Percentiles rank a stretch among this genome's conserved stretches.
Conservation (phyloP, 1,140 invertebrate species). For the Drosophila athabasca region DNA sequence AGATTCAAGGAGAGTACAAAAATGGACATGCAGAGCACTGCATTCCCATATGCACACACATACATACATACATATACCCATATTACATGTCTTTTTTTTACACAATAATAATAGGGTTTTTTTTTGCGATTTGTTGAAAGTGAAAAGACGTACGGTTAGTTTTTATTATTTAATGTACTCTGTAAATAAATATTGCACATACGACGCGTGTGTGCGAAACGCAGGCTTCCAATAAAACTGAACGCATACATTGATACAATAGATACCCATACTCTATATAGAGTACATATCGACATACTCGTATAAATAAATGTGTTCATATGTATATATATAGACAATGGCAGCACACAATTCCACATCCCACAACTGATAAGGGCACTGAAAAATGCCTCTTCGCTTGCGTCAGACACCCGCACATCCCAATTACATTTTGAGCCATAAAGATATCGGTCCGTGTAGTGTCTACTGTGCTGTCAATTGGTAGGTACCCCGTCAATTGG, state of each 20-base stretch:
- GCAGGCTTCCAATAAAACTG: constrained; percentile 28
- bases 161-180: constrained; percentile 59
- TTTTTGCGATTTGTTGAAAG: constrained; percentile 49
- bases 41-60: constrained; percentile 13
- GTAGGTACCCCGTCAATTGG: not conserved
- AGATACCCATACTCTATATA: not conserved
- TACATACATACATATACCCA: not conserved
- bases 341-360: constrained; percentile 18
- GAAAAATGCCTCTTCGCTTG: constrained; percentile 66
- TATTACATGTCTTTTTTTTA: constrained; percentile 31
- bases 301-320: constrained; percentile 9
- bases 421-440: constrained; percentile 51
- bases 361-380: constrained; percentile 48
- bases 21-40: constrained; percentile 25
- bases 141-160: constrained; percentile 41
- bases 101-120: constrained; percentile 34
- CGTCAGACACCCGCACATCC: constrained; percentile 56
- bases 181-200: constrained; percentile 39
- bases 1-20: constrained; percentile 40
- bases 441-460: constrained; percentile 27
- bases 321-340: constrained; percentile 28
- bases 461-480: not conserved
- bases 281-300: no score
- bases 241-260: constrained; percentile 6
- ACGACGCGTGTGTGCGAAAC: constrained; percentile 1